Percentiles rank a stretch among this genome's conserved stretches.
Evolutionary conservation across 2,888 invertebrate genomes (phyloP).

Genomic region (Acanthosoma haemorrhoidale): DNA sequence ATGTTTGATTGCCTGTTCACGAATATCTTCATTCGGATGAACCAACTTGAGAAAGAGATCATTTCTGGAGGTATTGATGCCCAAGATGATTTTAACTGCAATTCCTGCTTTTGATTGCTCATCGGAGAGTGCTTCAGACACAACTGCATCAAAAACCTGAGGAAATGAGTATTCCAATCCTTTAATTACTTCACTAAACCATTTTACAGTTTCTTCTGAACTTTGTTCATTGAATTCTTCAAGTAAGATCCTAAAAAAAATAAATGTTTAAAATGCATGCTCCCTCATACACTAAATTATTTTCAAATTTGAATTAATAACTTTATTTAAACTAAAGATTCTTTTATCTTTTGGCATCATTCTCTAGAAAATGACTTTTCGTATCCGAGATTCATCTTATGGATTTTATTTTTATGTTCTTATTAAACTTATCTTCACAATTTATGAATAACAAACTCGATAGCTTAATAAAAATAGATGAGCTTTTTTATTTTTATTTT

Average conservation of each 20-base stretch:
- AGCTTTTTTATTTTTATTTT: too few relatives aligned
- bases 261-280: too few relatives aligned
- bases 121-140: slow-evolving; percentile 40
- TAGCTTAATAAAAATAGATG: too few relatives aligned
- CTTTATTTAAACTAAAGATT: too few relatives aligned
- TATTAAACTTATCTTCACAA: too few relatives aligned
- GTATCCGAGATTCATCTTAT: too few relatives aligned
- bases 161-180: slow-evolving; percentile 67
- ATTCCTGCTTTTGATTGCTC: slow-evolving; percentile 31
- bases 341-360: too few relatives aligned
- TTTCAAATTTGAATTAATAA: too few relatives aligned
- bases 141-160: slow-evolving; percentile 57
- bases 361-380: too few relatives aligned
- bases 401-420: too few relatives aligned
- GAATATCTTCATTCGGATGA: slow-evolving; percentile 52
- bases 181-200: slow-evolving; percentile 54
- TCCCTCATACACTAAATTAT: too few relatives aligned
- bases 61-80: slow-evolving; percentile 37
- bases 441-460: too few relatives aligned
- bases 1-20: slow-evolving; percentile 34
- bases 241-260: slow-evolving; percentile 28
- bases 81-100: slow-evolving; percentile 35
- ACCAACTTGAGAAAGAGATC: slow-evolving; percentile 50
- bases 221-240: slow-evolving; percentile 34
- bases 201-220: slow-evolving; percentile 42